Conservation (phyloP, 2,113 vertebrate species). For the Mus spicilegus region DNA sequence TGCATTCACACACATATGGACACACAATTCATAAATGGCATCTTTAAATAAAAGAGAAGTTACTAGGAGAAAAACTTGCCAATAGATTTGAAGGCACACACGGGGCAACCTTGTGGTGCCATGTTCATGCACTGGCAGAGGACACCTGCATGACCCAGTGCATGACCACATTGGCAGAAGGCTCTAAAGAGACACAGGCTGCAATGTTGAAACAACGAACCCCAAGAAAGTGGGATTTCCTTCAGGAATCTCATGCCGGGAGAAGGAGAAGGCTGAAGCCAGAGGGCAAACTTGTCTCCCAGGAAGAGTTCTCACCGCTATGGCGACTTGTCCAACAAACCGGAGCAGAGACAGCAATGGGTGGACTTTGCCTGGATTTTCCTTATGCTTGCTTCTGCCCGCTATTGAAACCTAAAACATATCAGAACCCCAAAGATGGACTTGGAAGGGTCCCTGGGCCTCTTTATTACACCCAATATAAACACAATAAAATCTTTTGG, state of each 20-base stretch:
- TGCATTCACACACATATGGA: neutral
- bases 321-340: neutral
- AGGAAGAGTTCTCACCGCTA: neutral
- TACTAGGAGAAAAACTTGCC: neutral
- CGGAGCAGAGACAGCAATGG: neutral
- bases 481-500: neutral
- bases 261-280: neutral
- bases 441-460: neutral
- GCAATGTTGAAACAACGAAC: neutral
- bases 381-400: neutral
- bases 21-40: neutral
- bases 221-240: neutral
- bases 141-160: neutral
- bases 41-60: neutral
- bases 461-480: neutral
- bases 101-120: neutral
- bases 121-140: fast-evolving
- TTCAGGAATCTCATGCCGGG: neutral
- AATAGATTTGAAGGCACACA: neutral
- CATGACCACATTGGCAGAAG: neutral
- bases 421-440: neutral
- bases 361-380: neutral
- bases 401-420: neutral
- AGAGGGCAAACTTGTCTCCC: neutral
- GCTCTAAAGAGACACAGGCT: neutral